Evolutionary conservation across 1,140 invertebrate genomes (phyloP).

Genomic region (Trachelipus rathkii): DNA sequence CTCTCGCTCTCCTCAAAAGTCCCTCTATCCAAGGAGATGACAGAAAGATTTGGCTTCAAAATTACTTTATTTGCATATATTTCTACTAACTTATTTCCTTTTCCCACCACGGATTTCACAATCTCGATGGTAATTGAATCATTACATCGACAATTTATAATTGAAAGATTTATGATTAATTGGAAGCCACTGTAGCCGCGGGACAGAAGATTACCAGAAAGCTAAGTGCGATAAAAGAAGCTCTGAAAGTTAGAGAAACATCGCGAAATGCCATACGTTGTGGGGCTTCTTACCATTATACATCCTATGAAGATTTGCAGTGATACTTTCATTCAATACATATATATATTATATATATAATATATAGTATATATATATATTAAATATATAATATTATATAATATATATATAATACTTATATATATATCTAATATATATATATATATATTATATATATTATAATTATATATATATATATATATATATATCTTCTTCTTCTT

Average conservation of each 20-base stretch:
- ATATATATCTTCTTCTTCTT: too few species aligned
- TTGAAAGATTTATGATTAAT: slow-evolving; percentile 77
- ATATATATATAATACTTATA: too few species aligned
- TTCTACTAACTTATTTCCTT: slow-evolving; percentile 23
- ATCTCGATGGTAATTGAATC: slow-evolving; percentile 58
- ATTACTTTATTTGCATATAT: not conserved
- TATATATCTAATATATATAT: too few species aligned
- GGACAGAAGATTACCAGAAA: slow-evolving; percentile 48
- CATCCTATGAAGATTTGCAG: slow-evolving; percentile 61
- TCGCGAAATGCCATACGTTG: slow-evolving; percentile 66
- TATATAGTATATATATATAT: too few species aligned
- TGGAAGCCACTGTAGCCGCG: slow-evolving; percentile 39
- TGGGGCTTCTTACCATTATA: slow-evolving; percentile 61
- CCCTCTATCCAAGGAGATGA: too few species aligned
- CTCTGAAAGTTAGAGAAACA: slow-evolving; percentile 69
- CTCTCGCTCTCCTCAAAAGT: too few species aligned
- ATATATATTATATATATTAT: too few species aligned
- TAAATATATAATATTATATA: too few species aligned
- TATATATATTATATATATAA: too few species aligned
- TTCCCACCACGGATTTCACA: slow-evolving; percentile 23
- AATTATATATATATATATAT: too few species aligned
- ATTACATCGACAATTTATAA: slow-evolving; percentile 84
- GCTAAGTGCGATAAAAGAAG: slow-evolving; percentile 51
- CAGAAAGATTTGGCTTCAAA: not conserved
- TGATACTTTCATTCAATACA: slow-evolving; percentile 43